Evolutionary conservation across 2,113 vertebrate species (phyloP).

Genomic region (Ammodytes dubius): DNA sequence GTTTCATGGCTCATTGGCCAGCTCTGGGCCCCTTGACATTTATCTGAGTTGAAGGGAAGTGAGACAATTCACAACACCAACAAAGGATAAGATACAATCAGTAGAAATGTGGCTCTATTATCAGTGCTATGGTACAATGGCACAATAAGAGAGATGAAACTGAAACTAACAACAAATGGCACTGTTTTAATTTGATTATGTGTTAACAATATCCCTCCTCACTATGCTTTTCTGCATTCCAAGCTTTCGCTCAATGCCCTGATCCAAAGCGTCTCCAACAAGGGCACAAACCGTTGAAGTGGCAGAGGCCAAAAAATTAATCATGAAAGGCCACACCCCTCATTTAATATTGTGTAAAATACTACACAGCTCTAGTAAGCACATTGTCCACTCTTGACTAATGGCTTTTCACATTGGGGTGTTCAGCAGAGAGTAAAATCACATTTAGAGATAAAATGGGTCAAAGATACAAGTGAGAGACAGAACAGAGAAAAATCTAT

Average conservation of each 20-base stretch:
- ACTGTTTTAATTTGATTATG: slow-evolving; percentile 32
- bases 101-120: slow-evolving; percentile 42
- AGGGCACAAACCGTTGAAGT: background rate
- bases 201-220: background rate
- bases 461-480: slow-evolving; percentile 54
- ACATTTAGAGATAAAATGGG: slow-evolving; percentile 50
- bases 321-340: background rate
- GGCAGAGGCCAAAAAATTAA: background rate
- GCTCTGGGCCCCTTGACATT: slow-evolving; percentile 59
- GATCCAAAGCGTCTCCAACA: background rate
- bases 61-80: slow-evolving; percentile 62
- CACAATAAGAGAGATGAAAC: slow-evolving; percentile 23
- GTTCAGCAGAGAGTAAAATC: slow-evolving; percentile 41
- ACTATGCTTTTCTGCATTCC: background rate
- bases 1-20: slow-evolving; percentile 68
- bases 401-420: slow-evolving; percentile 11
- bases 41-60: slow-evolving; percentile 67
- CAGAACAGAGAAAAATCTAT: slow-evolving; percentile 57
- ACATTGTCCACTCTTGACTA: background rate
- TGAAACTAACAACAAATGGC: slow-evolving; percentile 33
- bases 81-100: slow-evolving; percentile 64
- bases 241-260: background rate
- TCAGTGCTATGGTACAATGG: slow-evolving; percentile 53
- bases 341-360: background rate
- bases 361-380: background rate